Base-by-base conservation (phyloP, 2,113 vertebrate species). In the Zosterops lateralis region DNA sequence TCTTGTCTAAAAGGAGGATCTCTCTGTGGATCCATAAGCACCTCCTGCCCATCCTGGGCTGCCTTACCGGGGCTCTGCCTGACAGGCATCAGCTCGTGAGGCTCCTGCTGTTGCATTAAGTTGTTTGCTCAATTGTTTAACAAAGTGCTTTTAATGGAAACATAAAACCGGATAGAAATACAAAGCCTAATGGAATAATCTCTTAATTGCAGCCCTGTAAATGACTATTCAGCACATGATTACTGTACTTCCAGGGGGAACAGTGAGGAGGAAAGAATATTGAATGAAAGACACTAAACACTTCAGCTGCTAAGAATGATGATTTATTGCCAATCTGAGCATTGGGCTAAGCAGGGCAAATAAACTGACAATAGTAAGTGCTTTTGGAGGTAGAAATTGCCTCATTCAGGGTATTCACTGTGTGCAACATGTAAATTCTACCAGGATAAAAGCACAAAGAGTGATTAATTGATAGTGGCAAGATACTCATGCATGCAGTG, bases 381-480 rank as follows among this genome's bases (percentile, higher is more conserved):
- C 86, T 93, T 90, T 91, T 81, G 45, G 80, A 89, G 91, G 80
- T 87, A 92, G 70, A 78, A 87, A 92, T 75, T 65, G 53, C 86
- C 77, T 92, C 70, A 45, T 92, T 64, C 62, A 56, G 66, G n/a
- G 68, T 66, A 77, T 86, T 94, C 29, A 40, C 15, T 95, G 29
- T 44, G 40, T 88, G 54, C 13, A 84, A 40, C 78, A 64, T 2
- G n/a, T 89, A 89, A 86, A 89, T 93, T 90, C 83, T 92, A 53
- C 64, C 53, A 65, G 91, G 89, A 94, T 94, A 93, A 95, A 93
- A 8, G 25, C 80, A 95, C 84, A 91, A 94, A 92, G 77, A 87
- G 40, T 3, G 42, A 92, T 91, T 88, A 95, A 91, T 95, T 92
- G 88, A 48, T 94, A 84, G 73, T 68, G 66, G 61, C 0, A 0